Base-by-base conservation (phyloP, 1,140 invertebrate species). In the Neocloeon triangulifer region DNA sequence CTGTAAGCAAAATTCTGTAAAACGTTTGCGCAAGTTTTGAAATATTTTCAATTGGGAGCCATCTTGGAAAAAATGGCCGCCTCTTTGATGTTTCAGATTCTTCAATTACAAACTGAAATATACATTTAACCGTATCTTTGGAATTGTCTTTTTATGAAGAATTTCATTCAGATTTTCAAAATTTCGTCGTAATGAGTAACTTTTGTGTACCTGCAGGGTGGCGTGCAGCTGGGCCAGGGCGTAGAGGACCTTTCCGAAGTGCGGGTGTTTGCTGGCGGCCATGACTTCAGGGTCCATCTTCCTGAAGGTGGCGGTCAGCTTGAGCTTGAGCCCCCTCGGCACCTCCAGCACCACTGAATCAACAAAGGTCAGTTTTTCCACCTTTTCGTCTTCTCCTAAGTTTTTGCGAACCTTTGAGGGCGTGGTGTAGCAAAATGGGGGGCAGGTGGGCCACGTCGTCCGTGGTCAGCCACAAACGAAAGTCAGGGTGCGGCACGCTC, bases 401-500 rank as follows among this genome's bases (percentile, higher is more conserved):
- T 3, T 23, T n/a, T n/a, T n/a, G n/a, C n/a, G n/a, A n/a, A 78
- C 77, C 73, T 70, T 86, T 79, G 1, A 86, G 52, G 1, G 77
- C 82, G 35, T 73, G 59, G 46, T 89, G 84, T 19, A 89, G 48
- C 37, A 91, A 77, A 26, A 81, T 80, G 42, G 89, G 80, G 4
- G 85, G 84, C 51, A 92, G 89, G 2, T 61, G 61, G 0, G 69
- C 65, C 1, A 70, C 77, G 0, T 80, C 76, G 47, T 89, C 82
- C 0, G 82, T 89, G 1, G 82, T 89, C 17, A 92, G 52, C 84
- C 84, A 92, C 1, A 92, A 54, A n/a, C 85, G 56, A 50, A 89
- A 91, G 49, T 88, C 77, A 0, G 77, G 73, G 60, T 91, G 79
- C 1, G 78, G 76, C 41, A 72, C 73, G 25, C 54, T 63, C 41